Evolutionary conservation across 2,888 invertebrate species (phyloP).

Genomic region (Pantelozetes paolii): DNA sequence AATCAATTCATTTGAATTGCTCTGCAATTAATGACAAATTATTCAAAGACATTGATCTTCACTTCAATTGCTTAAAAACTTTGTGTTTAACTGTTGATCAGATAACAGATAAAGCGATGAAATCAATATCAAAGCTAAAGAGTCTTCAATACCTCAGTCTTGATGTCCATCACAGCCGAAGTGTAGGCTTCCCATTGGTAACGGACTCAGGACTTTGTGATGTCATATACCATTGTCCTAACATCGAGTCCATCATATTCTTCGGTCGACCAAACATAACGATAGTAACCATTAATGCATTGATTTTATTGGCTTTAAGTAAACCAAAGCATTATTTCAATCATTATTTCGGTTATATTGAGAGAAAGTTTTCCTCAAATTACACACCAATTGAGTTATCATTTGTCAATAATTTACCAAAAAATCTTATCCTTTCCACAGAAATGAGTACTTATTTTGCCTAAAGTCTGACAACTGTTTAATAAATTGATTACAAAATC

Average conservation of each 20-base stretch:
- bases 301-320: slow-evolving; percentile 23
- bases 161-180: slow-evolving; percentile 13
- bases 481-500: neutral
- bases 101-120: slow-evolving; percentile 14
- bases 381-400: slow-evolving; percentile 22
- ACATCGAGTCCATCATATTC: slow-evolving; percentile 9
- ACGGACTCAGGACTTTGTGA: slow-evolving; percentile 10
- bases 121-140: neutral
- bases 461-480: neutral
- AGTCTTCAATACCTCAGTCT: neutral
- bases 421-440: slow-evolving; percentile 19
- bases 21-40: neutral
- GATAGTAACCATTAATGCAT: neutral
- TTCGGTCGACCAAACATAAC: slow-evolving; percentile 21
- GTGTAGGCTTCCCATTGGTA: slow-evolving; percentile 9
- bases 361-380: slow-evolving; percentile 7
- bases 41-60: neutral
- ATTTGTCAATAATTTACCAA: slow-evolving; percentile 9
- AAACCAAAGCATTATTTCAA: slow-evolving; percentile 8
- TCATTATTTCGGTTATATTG: slow-evolving; percentile 18
- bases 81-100: slow-evolving; percentile 12
- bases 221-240: slow-evolving; percentile 16
- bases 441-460: slow-evolving; percentile 20
- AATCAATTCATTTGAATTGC: neutral
- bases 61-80: neutral